A percentile compares a stretch with the other conserved stretches of the same genome.
These are phyloP conservation scores for Punctoribates punctum DNA, from an alignment of 2,888 invertebrate genomes.

Conservation along the genomic window DNA sequence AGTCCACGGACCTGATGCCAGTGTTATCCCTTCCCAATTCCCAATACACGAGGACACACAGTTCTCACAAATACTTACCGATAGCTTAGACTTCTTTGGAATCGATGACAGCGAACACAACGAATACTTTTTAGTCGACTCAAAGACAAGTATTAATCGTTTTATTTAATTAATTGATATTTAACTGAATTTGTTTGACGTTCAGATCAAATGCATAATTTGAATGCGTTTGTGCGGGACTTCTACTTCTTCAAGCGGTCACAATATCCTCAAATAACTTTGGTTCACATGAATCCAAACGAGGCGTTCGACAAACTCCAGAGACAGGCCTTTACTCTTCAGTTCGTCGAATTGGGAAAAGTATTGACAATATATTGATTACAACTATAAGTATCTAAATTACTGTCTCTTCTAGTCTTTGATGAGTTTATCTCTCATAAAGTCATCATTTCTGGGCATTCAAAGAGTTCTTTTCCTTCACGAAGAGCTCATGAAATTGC, in stretches of 20 bases:
- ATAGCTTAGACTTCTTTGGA: conserved; percentile 93
- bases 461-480: conserved; percentile 97
- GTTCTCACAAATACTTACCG: conserved; percentile 87
- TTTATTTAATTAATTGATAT: not conserved
- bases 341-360: conserved; percentile 97
- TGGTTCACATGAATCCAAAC: conserved; percentile 87
- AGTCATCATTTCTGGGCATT: conserved; percentile 66
- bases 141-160: conserved; percentile 80
- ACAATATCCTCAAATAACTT: conserved; percentile 92
- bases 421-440: conserved; percentile 56
- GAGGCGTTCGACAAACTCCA: conserved; percentile 86
- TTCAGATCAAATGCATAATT: conserved; percentile 91
- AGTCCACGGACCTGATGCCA: conserved; percentile 90
- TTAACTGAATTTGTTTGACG: conserved; percentile 39
- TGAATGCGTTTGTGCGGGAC: conserved; percentile 90
- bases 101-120: conserved; percentile 84
- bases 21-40: conserved; percentile 95
- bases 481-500: conserved; percentile 96
- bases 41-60: conserved; percentile 94
- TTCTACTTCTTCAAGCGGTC: conserved; percentile 92
- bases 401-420: conserved; percentile 49
- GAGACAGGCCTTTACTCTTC: conserved; percentile 81
- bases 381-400: not conserved
- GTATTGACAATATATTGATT: conserved; percentile 49
- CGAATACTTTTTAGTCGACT: conserved; percentile 93